Conservation (phyloP, 2,797 vertebrate genomes). For the Rallus crepitans region DNA sequence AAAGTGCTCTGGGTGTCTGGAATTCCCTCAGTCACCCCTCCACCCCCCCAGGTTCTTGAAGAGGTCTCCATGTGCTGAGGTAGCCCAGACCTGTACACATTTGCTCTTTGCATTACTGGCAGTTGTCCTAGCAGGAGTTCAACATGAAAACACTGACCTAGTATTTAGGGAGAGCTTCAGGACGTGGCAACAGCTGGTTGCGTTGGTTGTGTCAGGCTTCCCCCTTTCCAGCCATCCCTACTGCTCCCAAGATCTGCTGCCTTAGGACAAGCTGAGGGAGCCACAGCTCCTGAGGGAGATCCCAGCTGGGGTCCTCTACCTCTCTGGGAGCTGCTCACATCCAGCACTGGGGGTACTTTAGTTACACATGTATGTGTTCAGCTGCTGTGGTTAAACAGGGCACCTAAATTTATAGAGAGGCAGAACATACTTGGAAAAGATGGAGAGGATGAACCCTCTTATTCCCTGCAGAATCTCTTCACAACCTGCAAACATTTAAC, state of each 20-base stretch:
- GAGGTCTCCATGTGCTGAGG: not conserved
- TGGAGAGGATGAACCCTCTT: not conserved
- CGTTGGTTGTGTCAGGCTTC: not conserved
- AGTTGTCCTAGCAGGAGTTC: not conserved
- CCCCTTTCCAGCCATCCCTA: not conserved
- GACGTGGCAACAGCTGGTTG: not conserved
- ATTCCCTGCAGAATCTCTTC: not conserved
- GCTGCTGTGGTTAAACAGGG: not conserved
- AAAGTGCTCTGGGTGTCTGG: not conserved
- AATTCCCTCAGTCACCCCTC: fast-evolving
- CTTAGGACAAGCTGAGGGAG: not conserved
- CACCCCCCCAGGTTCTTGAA: not conserved
- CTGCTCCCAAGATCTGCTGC: not conserved
- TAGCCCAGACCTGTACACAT: not conserved
- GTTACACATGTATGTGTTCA: not conserved
- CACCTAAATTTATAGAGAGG: not conserved
- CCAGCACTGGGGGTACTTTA: not conserved
- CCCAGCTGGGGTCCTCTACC: not conserved
- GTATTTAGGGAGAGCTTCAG: not conserved
- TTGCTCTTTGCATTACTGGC: not conserved
- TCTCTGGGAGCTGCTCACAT: fast-evolving
- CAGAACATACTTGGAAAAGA: not conserved
- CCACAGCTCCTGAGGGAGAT: not conserved
- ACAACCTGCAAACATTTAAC: not conserved
- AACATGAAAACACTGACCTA: not conserved